Conservation (phyloP, 2,113 vertebrate species). For the Suncus etruscus region DNA sequence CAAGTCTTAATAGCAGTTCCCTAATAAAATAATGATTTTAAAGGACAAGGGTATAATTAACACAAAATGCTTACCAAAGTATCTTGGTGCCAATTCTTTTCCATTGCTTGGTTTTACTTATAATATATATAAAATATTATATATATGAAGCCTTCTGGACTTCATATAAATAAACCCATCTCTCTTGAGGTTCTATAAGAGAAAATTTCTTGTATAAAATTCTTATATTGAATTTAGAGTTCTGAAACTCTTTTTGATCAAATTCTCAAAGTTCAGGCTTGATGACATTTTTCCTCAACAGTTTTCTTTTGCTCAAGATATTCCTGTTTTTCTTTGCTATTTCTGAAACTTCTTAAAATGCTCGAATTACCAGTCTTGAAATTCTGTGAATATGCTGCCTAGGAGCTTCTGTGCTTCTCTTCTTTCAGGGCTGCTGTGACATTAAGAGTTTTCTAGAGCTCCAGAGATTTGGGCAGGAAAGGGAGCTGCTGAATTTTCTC, state of each 20-base stretch:
- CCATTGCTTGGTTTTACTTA: background rate
- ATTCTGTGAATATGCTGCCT: background rate
- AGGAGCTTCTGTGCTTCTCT: background rate
- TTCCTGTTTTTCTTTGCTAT: conserved; percentile 42
- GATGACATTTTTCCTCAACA: background rate
- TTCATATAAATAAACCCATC: background rate
- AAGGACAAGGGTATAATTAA: background rate
- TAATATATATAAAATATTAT: background rate
- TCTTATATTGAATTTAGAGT: background rate
- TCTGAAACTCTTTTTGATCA: background rate
- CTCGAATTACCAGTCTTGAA: background rate
- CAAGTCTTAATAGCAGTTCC: background rate
- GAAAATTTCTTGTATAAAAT: background rate
- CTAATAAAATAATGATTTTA: background rate
- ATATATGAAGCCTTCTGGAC: background rate
- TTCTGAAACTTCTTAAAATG: background rate
- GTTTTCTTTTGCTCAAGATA: background rate
- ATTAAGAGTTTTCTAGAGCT: background rate
- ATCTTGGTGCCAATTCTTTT: background rate
- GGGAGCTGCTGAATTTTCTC: conserved; percentile 3
- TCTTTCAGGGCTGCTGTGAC: background rate
- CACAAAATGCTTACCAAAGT: background rate
- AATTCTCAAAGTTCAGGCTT: background rate
- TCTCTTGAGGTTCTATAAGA: background rate
- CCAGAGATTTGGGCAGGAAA: background rate